Evolutionary conservation across 2,113 vertebrate species (phyloP).

Genomic region (Peromyscus leucopus): DNA sequence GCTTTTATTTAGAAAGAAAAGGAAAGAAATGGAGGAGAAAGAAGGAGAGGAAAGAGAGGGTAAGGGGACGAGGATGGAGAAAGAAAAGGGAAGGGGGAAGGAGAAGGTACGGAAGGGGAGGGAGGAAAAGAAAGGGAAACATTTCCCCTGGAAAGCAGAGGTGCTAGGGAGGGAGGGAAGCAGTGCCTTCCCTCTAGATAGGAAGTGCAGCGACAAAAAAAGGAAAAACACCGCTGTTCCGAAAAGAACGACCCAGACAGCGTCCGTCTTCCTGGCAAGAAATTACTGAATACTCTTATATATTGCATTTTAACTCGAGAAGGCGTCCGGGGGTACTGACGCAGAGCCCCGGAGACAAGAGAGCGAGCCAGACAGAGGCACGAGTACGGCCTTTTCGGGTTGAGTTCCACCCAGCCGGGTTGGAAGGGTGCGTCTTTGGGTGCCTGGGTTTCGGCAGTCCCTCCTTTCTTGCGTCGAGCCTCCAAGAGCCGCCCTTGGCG

Average conservation of each 20-base stretch:
- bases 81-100: too few relatives aligned
- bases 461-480: not conserved
- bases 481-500: slow-evolving; percentile 2
- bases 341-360: not conserved
- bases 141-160: slow-evolving; percentile 59
- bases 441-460: not conserved
- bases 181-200: slow-evolving; percentile 7
- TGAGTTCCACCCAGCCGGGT: slow-evolving; percentile 57
- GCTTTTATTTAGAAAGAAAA: slow-evolving; percentile 82
- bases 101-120: not conserved
- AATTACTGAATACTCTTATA: slow-evolving; percentile 63
- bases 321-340: not conserved
- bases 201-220: slow-evolving; percentile 71
- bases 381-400: not conserved
- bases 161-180: not conserved
- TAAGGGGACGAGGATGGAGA: not conserved
- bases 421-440: slow-evolving; percentile 17
- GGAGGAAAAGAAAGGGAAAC: not conserved
- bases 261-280: slow-evolving; percentile 15
- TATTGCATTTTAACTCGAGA: slow-evolving; percentile 65
- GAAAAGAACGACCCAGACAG: not conserved
- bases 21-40: not conserved
- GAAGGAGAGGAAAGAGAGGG: not conserved
- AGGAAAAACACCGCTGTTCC: slow-evolving; percentile 12
- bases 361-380: not conserved